Base-by-base conservation (phyloP, 2,888 invertebrate genomes). In the Pantelozetes paolii region DNA sequence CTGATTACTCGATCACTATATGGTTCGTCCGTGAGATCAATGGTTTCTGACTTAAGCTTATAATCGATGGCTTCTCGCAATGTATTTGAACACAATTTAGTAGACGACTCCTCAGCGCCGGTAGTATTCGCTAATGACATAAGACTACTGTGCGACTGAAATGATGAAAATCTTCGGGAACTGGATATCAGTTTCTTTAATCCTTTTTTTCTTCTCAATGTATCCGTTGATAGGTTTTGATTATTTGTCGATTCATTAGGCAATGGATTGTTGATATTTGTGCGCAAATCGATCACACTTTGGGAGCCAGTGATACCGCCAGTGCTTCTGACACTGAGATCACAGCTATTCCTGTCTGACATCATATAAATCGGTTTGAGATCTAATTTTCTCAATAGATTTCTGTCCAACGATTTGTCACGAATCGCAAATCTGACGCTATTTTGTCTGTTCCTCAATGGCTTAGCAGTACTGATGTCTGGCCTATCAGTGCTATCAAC, bases 11-110 rank as follows among this genome's bases (percentile, higher is more conserved):
- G 76, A 71, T 80, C 79, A 57, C 81, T 80, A 76, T 82, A 82
- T 18, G 82, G 82, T 74, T 81, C 79, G 67, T 79, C 77, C 26
- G 80, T 79, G 13, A 82, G 78, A 74, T 82, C 81, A 71, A 82
- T 82, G 48, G 78, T 79, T 74, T 82, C 82, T n/a, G 79, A 78
- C 6, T 79, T 79, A 71, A 82, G 78, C 76, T 82, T 82, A 13
- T 74, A 71, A 50, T 80, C 79, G 32, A 82, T 72, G 62, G 76
- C 74, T n/a, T 72, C 73, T 32, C 74, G 71, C 45, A 78, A 74
- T 2, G 76, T 73, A 5, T 74, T 71, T 20, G 78, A 77, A 6
- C 74, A 71, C 6, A 77, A 75, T 20, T 75, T 62, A 6, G 77
- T 70, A 2, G 13, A 6, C 13, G 30, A 28, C 15, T 59, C 54